Percentiles rank a stretch among this genome's conserved stretches.
These are phyloP conservation scores for Polyergus mexicanus DNA, from an alignment of 1,140 invertebrate species.

Conservation along the genomic window DNA sequence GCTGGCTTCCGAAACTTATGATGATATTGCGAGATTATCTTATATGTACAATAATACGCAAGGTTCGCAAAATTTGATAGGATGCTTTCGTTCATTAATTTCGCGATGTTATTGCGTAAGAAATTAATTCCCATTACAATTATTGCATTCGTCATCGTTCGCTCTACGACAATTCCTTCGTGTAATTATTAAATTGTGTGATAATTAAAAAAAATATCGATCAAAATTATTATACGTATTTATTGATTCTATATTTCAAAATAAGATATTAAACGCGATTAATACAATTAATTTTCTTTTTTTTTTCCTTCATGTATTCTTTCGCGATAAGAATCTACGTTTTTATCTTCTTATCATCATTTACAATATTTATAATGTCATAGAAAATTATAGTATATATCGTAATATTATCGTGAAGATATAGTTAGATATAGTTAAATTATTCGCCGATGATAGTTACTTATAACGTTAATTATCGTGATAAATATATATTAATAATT, in stretches of 20 bases:
- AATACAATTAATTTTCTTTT: background rate
- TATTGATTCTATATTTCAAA: background rate
- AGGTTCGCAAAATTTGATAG: background rate
- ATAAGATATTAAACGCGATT: background rate
- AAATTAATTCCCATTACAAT: constrained; percentile 33
- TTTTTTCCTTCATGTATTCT: background rate
- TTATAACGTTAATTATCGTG: too few species aligned
- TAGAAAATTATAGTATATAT: too few species aligned
- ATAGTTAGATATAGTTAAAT: too few species aligned
- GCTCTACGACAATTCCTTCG: background rate
- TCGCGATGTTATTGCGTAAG: background rate
- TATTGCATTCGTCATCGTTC: background rate
- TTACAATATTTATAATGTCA: too few species aligned
- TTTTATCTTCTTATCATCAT: background rate
- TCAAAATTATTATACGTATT: background rate
- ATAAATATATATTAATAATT: background rate
- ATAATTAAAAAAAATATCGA: background rate
- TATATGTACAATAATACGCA: background rate
- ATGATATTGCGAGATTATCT: background rate
- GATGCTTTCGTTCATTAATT: background rate
- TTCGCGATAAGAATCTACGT: background rate
- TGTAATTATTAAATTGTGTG: constrained; percentile 19
- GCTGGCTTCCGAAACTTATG: too few species aligned
- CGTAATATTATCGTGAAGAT: too few species aligned
- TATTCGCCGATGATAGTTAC: too few species aligned